phyloP scores from a whole-genome alignment of 2,113 vertebrate species.

The Hucho hucho region DNA sequence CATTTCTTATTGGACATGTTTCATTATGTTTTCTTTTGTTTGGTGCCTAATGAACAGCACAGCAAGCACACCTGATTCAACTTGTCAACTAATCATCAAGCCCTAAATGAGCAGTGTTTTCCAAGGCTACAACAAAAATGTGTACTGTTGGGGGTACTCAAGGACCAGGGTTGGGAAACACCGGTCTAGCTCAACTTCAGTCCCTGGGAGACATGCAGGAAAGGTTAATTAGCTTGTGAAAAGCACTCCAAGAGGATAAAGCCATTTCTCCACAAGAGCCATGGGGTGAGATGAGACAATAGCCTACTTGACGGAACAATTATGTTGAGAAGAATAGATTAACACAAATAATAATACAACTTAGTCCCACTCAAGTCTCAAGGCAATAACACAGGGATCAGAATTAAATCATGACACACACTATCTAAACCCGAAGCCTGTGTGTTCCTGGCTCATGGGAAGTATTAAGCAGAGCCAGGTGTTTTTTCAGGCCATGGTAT shows the following conservation, averaged over 20 bases:
- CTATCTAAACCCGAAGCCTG: neutral
- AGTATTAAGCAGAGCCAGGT: conserved; percentile 2
- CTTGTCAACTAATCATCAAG: no score
- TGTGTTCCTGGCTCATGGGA: neutral
- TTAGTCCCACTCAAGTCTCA: neutral
- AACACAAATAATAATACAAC: conserved; percentile 20
- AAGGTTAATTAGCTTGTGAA: conserved; percentile 61
- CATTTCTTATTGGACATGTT: no score
- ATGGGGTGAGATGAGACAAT: conserved; percentile 15
- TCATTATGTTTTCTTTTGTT: no score
- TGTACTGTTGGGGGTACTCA: no score
- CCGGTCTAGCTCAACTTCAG: conserved; percentile 30
- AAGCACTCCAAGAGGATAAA: conserved; percentile 54
- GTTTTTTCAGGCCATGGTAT: neutral
- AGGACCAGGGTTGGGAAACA: no score
- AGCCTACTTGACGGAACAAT: conserved; percentile 19
- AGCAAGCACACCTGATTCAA: no score
- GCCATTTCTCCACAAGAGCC: conserved; percentile 37
- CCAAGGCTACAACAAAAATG: no score
- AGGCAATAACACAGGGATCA: neutral
- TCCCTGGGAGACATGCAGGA: conserved; percentile 63
- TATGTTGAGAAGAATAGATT: conserved; percentile 17
- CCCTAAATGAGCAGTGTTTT: no score
- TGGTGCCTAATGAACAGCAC: no score
- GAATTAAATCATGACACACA: no score